Conservation (phyloP, 2,888 invertebrate species). For the Harmothoe impar region DNA sequence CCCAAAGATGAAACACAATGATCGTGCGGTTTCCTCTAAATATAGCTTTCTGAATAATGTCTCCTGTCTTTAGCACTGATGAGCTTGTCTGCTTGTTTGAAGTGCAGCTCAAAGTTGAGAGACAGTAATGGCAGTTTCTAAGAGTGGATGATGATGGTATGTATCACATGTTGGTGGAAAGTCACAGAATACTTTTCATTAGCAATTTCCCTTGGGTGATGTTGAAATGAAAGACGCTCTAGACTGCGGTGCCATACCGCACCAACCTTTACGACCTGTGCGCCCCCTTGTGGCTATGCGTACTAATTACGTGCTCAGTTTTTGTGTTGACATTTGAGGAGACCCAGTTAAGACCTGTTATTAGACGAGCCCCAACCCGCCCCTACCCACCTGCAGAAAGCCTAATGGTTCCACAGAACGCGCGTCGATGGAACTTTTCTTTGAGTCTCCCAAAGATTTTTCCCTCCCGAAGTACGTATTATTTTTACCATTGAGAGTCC, state of each 20-base stretch:
- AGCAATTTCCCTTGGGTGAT: neutral
- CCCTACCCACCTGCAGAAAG: neutral
- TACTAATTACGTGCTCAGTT: constrained; percentile 31
- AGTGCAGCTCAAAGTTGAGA: no score
- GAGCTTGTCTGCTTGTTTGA: no score
- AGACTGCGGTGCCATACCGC: neutral
- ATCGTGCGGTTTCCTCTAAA: neutral
- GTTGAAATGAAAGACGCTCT: neutral
- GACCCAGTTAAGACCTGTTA: constrained; percentile 1
- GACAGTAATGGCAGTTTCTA: no score
- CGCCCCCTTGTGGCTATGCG: neutral
- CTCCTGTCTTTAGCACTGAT: neutral
- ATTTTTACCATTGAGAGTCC: neutral
- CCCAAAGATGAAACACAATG: neutral
- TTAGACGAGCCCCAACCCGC: constrained; percentile 32
- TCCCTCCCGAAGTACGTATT: neutral
- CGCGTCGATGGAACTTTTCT: neutral
- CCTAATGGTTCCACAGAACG: constrained; percentile 30
- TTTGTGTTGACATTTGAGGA: constrained; percentile 39
- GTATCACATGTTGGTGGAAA: neutral
- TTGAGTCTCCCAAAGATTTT: neutral
- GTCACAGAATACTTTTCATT: neutral
- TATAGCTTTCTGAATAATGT: neutral
- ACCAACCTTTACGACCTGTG: neutral
- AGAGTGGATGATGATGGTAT: neutral